Evolutionary conservation across 2,888 invertebrate species (phyloP), one percentile per base, ranked within the genome.

Genomic region (Xestoiulus laeticollis): DNA sequence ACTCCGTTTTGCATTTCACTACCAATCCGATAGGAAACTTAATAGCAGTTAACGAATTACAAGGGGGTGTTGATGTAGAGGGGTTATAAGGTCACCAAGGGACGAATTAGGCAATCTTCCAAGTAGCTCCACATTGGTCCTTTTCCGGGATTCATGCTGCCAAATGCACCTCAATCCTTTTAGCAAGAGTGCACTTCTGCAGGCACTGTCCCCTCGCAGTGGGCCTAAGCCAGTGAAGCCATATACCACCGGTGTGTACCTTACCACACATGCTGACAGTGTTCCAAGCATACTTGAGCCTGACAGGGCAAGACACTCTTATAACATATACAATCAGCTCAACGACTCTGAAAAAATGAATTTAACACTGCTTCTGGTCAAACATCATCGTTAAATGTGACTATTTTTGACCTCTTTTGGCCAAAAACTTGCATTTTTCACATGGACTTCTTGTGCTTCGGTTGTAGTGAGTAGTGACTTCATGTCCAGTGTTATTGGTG

Each of bases 21-120:
- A 43, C 48, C 59, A 59, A 59, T 59, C 59, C 59, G 59, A 59
- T 59, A 2, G 59, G 59, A 59, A 59, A 59, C 59, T 59, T 59
- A 59, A 59, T 59, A 22, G 1, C 59, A 59, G 59, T 59, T 59
- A 59, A 59, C 59, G 59, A 59, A 59, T 59, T 59, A 59, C 59
- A 59, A 59, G 59, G 59, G 59, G 59, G n/a, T 59, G 59, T 59
- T 59, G 59, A 59, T 59, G 59, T 8, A n/a, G 59, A n/a, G 14
- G 59, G 59, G 59, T 59, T 59, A 22, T 59, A 59, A 59, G 59
- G 59, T 59, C 59, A 59, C 12, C 59, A 22, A n/a, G 59, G 59
- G 59, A 59, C 59, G 59, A 59, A 59, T 59, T 59, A 59, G 59
- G 59, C 59, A 59, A n/a, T n/a, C 59, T 59, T 59, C 59, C 59